phyloP scores from a whole-genome alignment of 2,797 vertebrate genomes.

The Pogoniulus pusillus region DNA sequence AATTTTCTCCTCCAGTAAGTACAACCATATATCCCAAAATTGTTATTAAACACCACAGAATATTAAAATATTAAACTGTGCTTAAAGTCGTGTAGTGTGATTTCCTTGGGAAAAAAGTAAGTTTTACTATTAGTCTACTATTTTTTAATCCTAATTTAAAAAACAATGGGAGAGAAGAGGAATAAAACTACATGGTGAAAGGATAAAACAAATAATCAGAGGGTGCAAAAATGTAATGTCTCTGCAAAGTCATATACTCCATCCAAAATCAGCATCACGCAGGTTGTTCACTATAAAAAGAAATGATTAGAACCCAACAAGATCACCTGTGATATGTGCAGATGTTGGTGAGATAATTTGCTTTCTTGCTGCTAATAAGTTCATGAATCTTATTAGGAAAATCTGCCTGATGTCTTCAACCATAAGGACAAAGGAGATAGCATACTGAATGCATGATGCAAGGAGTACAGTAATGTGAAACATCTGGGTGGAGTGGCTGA shows the following conservation, averaged over 20 bases:
- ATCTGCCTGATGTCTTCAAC: slow-evolving; percentile 79
- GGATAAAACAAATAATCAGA: neutral
- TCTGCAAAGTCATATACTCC: neutral
- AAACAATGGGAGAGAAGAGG: neutral
- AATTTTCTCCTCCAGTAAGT: neutral
- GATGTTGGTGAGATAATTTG: slow-evolving; percentile 74
- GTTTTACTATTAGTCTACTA: neutral
- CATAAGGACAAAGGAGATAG: slow-evolving; percentile 75
- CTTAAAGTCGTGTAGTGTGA: neutral
- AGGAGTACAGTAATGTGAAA: slow-evolving; percentile 77
- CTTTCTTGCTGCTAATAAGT: slow-evolving; percentile 68
- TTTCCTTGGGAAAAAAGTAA: neutral
- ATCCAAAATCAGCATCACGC: slow-evolving; percentile 13
- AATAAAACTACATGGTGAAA: neutral
- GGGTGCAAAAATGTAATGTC: neutral
- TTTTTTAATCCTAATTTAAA: slow-evolving; percentile 2
- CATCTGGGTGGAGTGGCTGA: slow-evolving; percentile 70
- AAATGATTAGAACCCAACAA: neutral
- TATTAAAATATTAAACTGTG: neutral
- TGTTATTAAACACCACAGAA: neutral
- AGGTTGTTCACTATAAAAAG: slow-evolving; percentile 47
- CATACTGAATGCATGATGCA: slow-evolving; percentile 69
- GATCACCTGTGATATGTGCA: slow-evolving; percentile 54
- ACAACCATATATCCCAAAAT: neutral
- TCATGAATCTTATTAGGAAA: slow-evolving; percentile 78